A percentile compares a stretch with the other conserved stretches of the same genome.
Evolutionary conservation across 2,113 vertebrate species (phyloP).

Genomic region (Daboia siamensis): DNA sequence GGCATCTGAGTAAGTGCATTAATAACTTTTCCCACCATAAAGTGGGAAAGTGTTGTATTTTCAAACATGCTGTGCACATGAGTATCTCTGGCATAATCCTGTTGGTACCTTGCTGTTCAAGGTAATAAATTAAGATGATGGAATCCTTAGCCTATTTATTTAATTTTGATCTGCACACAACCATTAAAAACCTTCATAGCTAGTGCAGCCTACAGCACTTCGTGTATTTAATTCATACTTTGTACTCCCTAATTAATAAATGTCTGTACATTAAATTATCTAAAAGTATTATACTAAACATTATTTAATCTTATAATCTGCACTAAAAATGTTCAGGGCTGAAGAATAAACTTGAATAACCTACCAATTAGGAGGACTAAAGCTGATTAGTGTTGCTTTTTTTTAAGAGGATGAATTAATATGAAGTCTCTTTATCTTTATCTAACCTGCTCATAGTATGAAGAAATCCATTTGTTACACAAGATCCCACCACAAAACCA

Average conservation of each 20-base stretch:
- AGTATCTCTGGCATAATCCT: background rate
- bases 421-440: background rate
- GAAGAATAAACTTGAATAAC: constrained; percentile 74
- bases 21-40: background rate
- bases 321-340: constrained; percentile 76
- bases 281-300: constrained; percentile 74
- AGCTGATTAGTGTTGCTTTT: constrained; percentile 39
- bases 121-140: constrained; percentile 24
- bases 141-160: constrained; percentile 12
- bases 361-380: constrained; percentile 33
- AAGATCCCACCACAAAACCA: background rate
- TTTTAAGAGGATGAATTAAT: background rate
- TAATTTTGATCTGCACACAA: constrained; percentile 26
- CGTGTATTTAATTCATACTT: constrained; percentile 50
- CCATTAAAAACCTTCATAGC: constrained; percentile 41
- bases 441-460: background rate
- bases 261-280: constrained; percentile 74
- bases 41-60: constrained; percentile 25
- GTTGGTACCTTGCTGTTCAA: constrained; percentile 22
- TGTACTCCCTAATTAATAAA: constrained; percentile 66
- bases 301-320: constrained; percentile 76
- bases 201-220: constrained; percentile 34
- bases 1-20: background rate
- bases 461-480: background rate
- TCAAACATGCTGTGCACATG: background rate